Percentiles rank a stretch among this genome's conserved stretches.
Evolutionary conservation across 2,797 vertebrate species (phyloP).

Genomic region (Adelosebastes latens): DNA sequence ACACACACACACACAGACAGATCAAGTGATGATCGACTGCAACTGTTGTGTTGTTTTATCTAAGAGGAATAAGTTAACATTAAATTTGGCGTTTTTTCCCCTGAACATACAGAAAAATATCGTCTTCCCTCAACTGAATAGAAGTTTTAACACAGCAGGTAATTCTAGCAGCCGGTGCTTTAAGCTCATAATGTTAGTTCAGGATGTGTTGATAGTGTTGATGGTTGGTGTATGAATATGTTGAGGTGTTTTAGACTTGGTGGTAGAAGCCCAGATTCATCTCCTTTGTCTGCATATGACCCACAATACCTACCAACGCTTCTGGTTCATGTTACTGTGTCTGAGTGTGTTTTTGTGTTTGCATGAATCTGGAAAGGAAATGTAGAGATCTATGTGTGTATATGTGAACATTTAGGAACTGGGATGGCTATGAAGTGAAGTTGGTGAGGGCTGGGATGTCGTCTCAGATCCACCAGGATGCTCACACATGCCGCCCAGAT

Average conservation of each 20-base stretch:
- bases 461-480: slow-evolving; percentile 21
- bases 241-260: background rate
- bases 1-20: background rate
- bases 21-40: background rate
- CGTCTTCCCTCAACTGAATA: background rate
- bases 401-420: background rate
- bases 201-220: background rate
- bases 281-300: background rate
- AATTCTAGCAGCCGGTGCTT: background rate
- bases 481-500: slow-evolving; percentile 59
- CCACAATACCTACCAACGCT: background rate
- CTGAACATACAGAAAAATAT: background rate
- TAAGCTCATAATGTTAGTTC: too few species aligned
- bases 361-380: background rate
- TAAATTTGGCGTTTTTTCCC: background rate
- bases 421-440: background rate
- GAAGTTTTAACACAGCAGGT: background rate
- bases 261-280: background rate
- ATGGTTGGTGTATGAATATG: background rate
- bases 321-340: background rate
- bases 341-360: background rate
- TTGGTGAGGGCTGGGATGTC: background rate
- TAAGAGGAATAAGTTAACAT: background rate
- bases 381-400: slow-evolving; percentile 5
- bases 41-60: background rate